Evolutionary conservation across 2,113 vertebrate species (phyloP).

Genomic region (Clarias batrachus): DNA sequence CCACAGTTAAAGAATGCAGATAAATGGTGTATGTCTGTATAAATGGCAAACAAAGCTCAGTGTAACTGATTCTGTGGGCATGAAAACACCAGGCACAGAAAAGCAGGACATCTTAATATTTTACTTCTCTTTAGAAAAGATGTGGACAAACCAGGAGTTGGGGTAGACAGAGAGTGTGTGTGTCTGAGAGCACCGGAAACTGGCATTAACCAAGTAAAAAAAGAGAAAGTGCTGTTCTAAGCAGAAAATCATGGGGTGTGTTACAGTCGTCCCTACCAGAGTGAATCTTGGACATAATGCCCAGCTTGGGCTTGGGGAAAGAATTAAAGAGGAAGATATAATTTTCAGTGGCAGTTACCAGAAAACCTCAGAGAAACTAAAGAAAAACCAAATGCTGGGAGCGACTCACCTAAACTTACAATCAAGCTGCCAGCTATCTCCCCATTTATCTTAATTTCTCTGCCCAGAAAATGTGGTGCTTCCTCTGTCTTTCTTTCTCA

Average conservation of each 20-base stretch:
- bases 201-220: conserved; percentile 39
- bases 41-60: conserved; percentile 30
- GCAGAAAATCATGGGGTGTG: conserved; percentile 47
- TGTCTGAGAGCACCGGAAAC: conserved; percentile 30
- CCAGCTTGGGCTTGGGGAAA: conserved; percentile 7
- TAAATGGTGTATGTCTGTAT: conserved; percentile 9
- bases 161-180: neutral
- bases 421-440: conserved; percentile 33
- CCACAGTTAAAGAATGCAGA: conserved; percentile 28
- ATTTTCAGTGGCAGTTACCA: conserved; percentile 40
- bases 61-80: conserved; percentile 27
- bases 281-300: conserved; percentile 37
- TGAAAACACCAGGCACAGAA: conserved; percentile 33
- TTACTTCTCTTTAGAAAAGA: conserved; percentile 35
- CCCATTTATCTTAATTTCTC: conserved; percentile 11
- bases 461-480: neutral
- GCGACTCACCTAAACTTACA: conserved; percentile 39
- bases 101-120: conserved; percentile 23
- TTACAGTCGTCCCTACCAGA: conserved; percentile 24
- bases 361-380: conserved; percentile 35
- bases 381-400: conserved; percentile 26
- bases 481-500: conserved; percentile 25
- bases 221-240: conserved; percentile 22
- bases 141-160: conserved; percentile 35
- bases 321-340: conserved; percentile 46